Conservation (phyloP, 2,113 vertebrate genomes). For the Penelope pileata region DNA sequence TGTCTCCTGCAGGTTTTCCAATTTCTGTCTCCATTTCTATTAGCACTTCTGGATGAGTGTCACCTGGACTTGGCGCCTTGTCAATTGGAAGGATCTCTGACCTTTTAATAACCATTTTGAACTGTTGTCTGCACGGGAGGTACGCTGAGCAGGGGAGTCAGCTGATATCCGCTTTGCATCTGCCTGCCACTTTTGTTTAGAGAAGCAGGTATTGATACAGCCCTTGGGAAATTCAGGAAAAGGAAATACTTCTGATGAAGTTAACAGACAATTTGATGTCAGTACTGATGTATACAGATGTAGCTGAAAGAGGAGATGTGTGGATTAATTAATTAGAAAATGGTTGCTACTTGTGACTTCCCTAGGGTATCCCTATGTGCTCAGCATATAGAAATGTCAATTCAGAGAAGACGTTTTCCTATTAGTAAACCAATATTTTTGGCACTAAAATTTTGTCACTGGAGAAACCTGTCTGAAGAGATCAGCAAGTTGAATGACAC, state of each 20-base stretch:
- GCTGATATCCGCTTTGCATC: slow-evolving; percentile 2
- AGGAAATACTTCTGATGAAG: slow-evolving; percentile 68
- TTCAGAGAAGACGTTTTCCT: background rate
- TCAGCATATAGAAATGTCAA: background rate
- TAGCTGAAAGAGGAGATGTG: slow-evolving; percentile 3
- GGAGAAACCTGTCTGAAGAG: slow-evolving; percentile 41
- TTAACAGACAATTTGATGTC: slow-evolving; percentile 59
- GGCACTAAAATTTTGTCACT: background rate
- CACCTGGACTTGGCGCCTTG: slow-evolving; percentile 35
- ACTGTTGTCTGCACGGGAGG: slow-evolving; percentile 5
- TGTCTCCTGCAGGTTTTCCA: slow-evolving; percentile 47
- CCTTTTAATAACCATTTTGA: slow-evolving; percentile 47
- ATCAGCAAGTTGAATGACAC: slow-evolving; percentile 43
- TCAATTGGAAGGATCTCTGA: slow-evolving; percentile 39
- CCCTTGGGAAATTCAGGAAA: slow-evolving; percentile 42
- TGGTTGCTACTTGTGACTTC: slow-evolving; percentile 22
- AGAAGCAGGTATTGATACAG: slow-evolving; percentile 22
- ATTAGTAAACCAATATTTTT: background rate
- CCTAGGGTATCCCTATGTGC: slow-evolving; percentile 20
- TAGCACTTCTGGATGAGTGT: slow-evolving; percentile 61
- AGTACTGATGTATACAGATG: slow-evolving; percentile 48
- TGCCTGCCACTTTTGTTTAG: slow-evolving; percentile 55
- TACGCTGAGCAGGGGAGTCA: background rate
- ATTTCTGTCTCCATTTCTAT: slow-evolving; percentile 59
- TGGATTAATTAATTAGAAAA: slow-evolving; percentile 70